Evolutionary conservation across 2,888 invertebrate species (phyloP).

Genomic region (Trachelus stipa): DNA sequence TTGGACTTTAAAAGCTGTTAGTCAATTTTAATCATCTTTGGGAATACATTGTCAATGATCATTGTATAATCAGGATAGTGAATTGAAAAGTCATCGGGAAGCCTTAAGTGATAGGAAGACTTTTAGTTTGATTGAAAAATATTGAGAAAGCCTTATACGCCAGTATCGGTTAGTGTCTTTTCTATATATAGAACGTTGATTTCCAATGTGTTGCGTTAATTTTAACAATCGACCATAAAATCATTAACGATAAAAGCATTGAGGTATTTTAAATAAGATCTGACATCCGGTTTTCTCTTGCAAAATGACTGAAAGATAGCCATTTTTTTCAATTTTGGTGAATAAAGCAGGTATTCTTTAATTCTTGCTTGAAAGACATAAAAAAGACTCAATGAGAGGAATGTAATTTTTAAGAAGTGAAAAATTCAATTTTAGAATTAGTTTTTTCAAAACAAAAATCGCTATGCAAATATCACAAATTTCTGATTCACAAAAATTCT

Average conservation of each 20-base stretch:
- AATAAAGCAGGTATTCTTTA: not conserved
- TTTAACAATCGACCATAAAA: not conserved
- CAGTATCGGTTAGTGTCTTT: constrained; percentile 5
- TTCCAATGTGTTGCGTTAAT: too few species aligned
- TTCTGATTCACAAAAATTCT: not conserved
- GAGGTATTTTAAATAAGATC: too few species aligned
- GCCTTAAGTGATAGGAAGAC: not conserved
- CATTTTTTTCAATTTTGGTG: not conserved
- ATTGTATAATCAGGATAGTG: not conserved
- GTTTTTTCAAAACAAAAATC: too few species aligned
- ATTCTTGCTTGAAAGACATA: too few species aligned
- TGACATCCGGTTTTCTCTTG: too few species aligned
- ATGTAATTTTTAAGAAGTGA: too few species aligned
- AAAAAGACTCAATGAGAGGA: too few species aligned
- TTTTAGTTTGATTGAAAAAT: not conserved
- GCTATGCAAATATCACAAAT: not conserved
- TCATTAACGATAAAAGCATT: too few species aligned
- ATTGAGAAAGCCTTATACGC: not conserved
- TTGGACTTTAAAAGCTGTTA: too few species aligned
- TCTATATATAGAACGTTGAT: not conserved
- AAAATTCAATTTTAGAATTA: too few species aligned
- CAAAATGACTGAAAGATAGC: too few species aligned
- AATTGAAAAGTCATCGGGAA: not conserved
- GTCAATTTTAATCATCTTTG: not conserved
- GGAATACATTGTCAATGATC: not conserved